These are phyloP conservation scores for human (Homo sapiens) DNA, from an alignment of 2,113 vertebrate species.

Conservation along the genomic window DNA sequence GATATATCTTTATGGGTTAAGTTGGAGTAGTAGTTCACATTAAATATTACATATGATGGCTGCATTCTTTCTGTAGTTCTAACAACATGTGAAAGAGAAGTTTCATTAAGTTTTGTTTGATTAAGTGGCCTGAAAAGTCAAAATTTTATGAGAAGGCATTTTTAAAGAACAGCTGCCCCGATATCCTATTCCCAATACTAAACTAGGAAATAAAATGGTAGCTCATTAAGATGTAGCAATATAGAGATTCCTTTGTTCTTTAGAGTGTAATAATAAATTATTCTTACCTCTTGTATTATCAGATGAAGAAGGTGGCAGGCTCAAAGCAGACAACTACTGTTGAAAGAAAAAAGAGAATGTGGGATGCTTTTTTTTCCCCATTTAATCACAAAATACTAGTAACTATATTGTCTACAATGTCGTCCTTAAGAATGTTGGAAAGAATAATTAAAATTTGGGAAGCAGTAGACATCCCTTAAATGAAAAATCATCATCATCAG, in stretches of 20 bases:
- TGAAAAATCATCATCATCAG: neutral
- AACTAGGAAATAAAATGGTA: conserved; percentile 3
- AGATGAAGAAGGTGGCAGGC: conserved; percentile 62
- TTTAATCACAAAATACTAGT: conserved; percentile 57
- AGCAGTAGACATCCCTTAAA: neutral
- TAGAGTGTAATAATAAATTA: conserved; percentile 44
- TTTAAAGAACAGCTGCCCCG: conserved; percentile 11
- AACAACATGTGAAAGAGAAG: neutral
- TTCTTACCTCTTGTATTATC: conserved; percentile 83
- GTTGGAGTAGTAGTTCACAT: neutral
- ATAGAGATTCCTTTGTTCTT: conserved; percentile 26
- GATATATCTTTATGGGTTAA: neutral
- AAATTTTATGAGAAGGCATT: conserved; percentile 3
- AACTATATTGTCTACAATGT: conserved; percentile 4
- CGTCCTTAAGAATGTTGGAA: conserved; percentile 33
- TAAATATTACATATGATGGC: neutral
- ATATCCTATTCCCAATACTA: neutral
- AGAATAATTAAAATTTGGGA: conserved; percentile 1
- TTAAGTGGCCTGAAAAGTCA: conserved; percentile 8
- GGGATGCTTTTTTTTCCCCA: neutral
- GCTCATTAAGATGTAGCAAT: conserved; percentile 6
- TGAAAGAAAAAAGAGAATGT: conserved; percentile 62
- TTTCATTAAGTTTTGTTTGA: neutral
- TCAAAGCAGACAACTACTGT: conserved; percentile 68
- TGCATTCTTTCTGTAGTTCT: conserved; percentile 4